Conservation (phyloP, 2,888 invertebrate species). For the Plusia festucae region DNA sequence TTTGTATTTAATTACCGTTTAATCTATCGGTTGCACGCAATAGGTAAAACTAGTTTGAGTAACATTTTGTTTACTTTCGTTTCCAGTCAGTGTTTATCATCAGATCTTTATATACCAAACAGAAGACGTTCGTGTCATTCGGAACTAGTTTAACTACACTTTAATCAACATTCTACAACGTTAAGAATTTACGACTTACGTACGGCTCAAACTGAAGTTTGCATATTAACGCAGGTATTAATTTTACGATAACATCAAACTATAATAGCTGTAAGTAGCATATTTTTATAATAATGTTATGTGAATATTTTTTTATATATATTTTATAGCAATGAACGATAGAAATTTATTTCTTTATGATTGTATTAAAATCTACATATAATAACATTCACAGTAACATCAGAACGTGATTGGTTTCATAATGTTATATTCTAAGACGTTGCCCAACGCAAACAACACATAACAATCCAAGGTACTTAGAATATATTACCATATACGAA, state of each 20-base stretch:
- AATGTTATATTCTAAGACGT: conserved; percentile 42
- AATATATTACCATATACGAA: conserved; percentile 47
- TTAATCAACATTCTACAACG: conserved; percentile 63
- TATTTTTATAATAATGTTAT: conserved; percentile 39
- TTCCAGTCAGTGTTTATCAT: conserved; percentile 42
- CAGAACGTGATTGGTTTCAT: conserved; percentile 56
- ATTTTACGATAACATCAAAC: conserved; percentile 57
- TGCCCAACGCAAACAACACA: conserved; percentile 43
- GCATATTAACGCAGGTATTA: conserved; percentile 60
- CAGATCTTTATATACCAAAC: conserved; percentile 34
- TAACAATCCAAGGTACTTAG: conserved; percentile 43
- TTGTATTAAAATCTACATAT: conserved; percentile 37
- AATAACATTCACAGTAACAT: conserved; percentile 35
- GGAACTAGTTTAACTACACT: conserved; percentile 51
- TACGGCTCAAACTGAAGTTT: conserved; percentile 58
- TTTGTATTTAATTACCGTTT: conserved; percentile 53
- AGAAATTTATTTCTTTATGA: conserved; percentile 20
- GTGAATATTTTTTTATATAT: conserved; percentile 22
- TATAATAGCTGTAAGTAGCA: conserved; percentile 50
- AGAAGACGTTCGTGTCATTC: conserved; percentile 45
- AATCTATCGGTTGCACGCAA: conserved; percentile 49
- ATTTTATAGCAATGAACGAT: conserved; percentile 8
- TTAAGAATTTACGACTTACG: conserved; percentile 62
- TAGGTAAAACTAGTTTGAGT: conserved; percentile 51
- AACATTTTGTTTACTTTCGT: conserved; percentile 57